Evolutionary conservation across 2,797 vertebrate genomes (phyloP), one percentile per base, ranked within the genome.

Genomic region (Mionectes olivaceus): DNA sequence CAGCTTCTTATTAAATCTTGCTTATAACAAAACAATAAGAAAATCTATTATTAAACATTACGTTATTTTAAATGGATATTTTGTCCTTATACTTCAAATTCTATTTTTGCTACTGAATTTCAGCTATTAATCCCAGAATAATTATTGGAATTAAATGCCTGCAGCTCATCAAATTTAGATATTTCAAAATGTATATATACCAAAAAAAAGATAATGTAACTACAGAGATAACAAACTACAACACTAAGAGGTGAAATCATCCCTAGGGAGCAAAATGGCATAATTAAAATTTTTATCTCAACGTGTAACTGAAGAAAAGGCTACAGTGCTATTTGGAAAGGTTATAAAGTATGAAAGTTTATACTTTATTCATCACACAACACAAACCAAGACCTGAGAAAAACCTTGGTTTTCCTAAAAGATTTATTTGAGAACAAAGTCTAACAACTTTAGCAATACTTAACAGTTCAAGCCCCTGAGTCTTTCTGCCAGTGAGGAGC

Each of bases 331-430:
- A 89, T 95, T 95, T 95, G 82, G 86, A 83, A 96, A 64, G 74
- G 93, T 90, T 94, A 87, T 59, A 37, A 86, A 91, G 39, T 85
- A 96, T 92, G 56, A 97, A 95, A 97, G 74, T 37, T 76, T 79
- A 83, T 92, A 96, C 79, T 43, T 81, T 83, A 91, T 96, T 97
- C 95, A 64, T 43, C 25, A 44, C 12, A 47, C 10, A 77, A 24
- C 13, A 52, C 11, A 74, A 86, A 75, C 5, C 15, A 23, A 79
- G 47, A 61, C 11, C 21, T 35, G 19, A 68, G 18, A 2, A 74
- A 80, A 79, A 28, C 0, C 5, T 55, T 39, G 5, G 3, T 60
- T 94, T 92, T 70, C n/a, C 59, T 89, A 55, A 70, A 85, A 63
- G 24, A 67, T 79, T 84, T 65, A 24, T 46, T 63, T 70, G 33